Evolutionary conservation across 2,113 vertebrate species (phyloP).

Genomic region (Rhinolophus ferrumequinum): DNA sequence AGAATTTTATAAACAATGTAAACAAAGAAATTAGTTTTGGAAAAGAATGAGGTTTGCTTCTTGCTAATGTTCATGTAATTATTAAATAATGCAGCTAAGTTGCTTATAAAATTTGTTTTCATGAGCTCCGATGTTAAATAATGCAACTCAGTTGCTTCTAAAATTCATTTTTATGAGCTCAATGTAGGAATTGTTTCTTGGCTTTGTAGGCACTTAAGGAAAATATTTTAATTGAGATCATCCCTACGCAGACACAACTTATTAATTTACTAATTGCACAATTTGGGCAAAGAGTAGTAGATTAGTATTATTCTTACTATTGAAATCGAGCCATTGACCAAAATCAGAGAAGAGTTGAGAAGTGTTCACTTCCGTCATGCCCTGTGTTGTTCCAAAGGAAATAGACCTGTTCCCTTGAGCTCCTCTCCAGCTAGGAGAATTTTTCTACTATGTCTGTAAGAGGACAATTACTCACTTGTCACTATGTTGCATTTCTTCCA

Average conservation of each 20-base stretch:
- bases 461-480: neutral
- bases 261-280: conserved; percentile 53
- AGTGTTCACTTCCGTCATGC: conserved; percentile 5
- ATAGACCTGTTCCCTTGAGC: neutral
- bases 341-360: conserved; percentile 3
- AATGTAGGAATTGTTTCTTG: conserved; percentile 54
- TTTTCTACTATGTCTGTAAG: neutral
- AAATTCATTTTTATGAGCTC: conserved; percentile 59
- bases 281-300: conserved; percentile 39
- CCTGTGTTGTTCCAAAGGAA: neutral
- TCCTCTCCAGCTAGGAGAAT: neutral
- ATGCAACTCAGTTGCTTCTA: conserved; percentile 42
- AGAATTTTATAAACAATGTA: conserved; percentile 38
- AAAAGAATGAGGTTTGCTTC: neutral
- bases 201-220: conserved; percentile 15
- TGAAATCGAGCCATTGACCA: neutral
- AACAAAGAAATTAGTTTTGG: conserved; percentile 57
- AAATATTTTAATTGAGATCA: conserved; percentile 70
- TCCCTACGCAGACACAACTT: conserved; percentile 57
- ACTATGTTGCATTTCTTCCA: neutral
- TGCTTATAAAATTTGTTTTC: conserved; percentile 57
- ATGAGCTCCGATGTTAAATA: conserved; percentile 64
- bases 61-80: conserved; percentile 47
- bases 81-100: conserved; percentile 62
- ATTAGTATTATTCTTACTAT: neutral